Base-by-base conservation (phyloP, 2,888 invertebrate species). In the Mythimna albipuncta region DNA sequence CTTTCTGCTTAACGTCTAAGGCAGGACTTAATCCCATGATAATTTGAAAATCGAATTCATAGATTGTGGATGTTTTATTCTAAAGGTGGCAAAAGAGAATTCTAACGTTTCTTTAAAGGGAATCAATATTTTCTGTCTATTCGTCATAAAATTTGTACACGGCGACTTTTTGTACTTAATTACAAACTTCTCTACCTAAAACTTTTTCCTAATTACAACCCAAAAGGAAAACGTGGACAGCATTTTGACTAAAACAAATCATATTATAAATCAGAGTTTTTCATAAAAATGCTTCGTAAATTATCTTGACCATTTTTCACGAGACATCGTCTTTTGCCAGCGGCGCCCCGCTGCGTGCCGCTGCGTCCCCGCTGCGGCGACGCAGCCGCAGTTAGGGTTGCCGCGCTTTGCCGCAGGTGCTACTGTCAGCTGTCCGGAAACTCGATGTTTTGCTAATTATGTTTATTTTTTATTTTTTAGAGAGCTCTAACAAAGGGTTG, bases 381-480 rank as follows among this genome's bases (percentile, higher is more conserved):
- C 74, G 69, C 64, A 55, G 74, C 75, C 75, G 70, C 75, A 52
- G 69, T 75, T 66, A 69, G 75, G 75, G 79, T 76, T 64, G 69
- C 68, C 65, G 63, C 67, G 78, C 69, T 77, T 68, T 73, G 85
- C 86, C 86, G 88, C 94, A 94, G 95, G 94, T 95, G 95, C 89
- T 83, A 83, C 89, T 94, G 95, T 93, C 95, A 95, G 93, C 94
- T 94, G 95, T 92, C 90, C 79, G 81, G 72, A 81, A 80, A 84
- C 82, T 79, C 81, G 80, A 86, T 79, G 82, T 83, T 81, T 87
- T 75, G 76, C 87, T 90, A 89, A 89, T 91, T 90, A 88, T 89
- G 88, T 85, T 83, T 84, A 87, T 67, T 86, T 87, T 81, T 75
- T 73, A 83, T 82, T 88, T 78, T 88, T 87, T 82, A 71, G 74